Evolutionary conservation across 2,888 invertebrate species (phyloP).

Genomic region (Ochlodes sylvanus): DNA sequence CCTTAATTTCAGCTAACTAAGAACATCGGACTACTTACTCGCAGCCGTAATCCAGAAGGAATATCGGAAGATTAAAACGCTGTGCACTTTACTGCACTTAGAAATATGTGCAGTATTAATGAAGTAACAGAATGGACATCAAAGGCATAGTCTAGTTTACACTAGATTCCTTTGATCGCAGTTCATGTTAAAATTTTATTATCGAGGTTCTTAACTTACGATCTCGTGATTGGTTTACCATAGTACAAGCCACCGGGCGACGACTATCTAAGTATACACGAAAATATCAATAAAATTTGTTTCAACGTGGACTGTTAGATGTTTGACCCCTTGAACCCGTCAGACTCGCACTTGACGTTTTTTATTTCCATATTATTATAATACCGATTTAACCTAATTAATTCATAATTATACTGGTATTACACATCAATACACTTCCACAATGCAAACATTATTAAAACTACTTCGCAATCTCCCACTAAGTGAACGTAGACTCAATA

Average conservation of each 20-base stretch:
- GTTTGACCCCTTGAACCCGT: too few species aligned
- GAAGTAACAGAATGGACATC: slow-evolving; percentile 55
- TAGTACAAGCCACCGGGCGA: too few species aligned
- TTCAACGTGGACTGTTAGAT: too few species aligned
- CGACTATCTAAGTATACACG: too few species aligned
- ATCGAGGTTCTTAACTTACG: slow-evolving; percentile 2
- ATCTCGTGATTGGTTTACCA: too few species aligned
- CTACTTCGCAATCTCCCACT: not conserved
- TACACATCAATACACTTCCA: too few species aligned
- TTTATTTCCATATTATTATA: too few species aligned
- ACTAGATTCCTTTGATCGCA: slow-evolving; percentile 44
- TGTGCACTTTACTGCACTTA: slow-evolving; percentile 53
- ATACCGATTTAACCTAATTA: too few species aligned
- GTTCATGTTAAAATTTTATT: slow-evolving; percentile 25
- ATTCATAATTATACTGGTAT: too few species aligned
- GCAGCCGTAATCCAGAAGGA: slow-evolving; percentile 29
- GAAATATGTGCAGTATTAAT: slow-evolving; percentile 57
- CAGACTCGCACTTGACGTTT: too few species aligned
- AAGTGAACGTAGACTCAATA: slow-evolving; percentile 25
- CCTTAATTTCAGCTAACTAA: slow-evolving; percentile 43
- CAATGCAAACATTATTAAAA: too few species aligned
- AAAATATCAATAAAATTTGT: too few species aligned
- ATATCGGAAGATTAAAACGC: slow-evolving; percentile 48
- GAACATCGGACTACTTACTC: slow-evolving; percentile 10
- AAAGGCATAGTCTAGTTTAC: slow-evolving; percentile 45